Evolutionary conservation across 1,140 invertebrate genomes (phyloP).

Genomic region (Hyphantria cunea): DNA sequence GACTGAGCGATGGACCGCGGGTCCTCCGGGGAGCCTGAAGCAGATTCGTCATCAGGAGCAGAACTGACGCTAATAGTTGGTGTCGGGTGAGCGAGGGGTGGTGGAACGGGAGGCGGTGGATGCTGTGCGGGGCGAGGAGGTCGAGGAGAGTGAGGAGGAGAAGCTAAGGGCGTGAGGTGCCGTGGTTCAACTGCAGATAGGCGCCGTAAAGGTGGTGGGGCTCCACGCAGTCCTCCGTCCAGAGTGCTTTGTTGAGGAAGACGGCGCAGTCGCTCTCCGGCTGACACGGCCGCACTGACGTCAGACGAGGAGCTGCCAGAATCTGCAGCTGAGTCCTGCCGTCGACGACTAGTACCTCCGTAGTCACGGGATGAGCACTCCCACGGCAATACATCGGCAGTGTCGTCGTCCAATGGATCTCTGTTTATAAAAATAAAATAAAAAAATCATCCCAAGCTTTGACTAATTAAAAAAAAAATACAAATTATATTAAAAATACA

Average conservation of each 20-base stretch:
- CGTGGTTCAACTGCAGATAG: constrained; percentile 77
- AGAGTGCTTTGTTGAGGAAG: constrained; percentile 84
- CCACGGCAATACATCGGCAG: constrained; percentile 64
- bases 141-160: constrained; percentile 61
- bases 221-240: constrained; percentile 79
- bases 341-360: constrained; percentile 46
- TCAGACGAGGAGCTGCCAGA: constrained; percentile 87
- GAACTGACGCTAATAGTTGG: constrained; percentile 89
- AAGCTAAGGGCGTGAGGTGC: constrained; percentile 71
- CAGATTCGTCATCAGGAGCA: constrained; percentile 83
- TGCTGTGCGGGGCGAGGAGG: constrained; percentile 45
- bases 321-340: constrained; percentile 75
- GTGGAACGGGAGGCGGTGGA: constrained; percentile 33
- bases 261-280: constrained; percentile 82
- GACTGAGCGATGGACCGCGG: constrained; percentile 56
- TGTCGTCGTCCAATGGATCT: constrained; percentile 68
- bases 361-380: constrained; percentile 61
- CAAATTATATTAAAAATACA: too few relatives aligned
- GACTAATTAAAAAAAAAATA: too few relatives aligned
- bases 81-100: constrained; percentile 68
- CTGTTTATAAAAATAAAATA: constrained; percentile 40
- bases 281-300: constrained; percentile 84
- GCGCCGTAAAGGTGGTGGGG: constrained; percentile 72
- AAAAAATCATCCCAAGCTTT: too few relatives aligned
- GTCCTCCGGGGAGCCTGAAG: constrained; percentile 56